phyloP scores from a whole-genome alignment of 1,140 invertebrate species.

The Saccostrea cuccullata region DNA sequence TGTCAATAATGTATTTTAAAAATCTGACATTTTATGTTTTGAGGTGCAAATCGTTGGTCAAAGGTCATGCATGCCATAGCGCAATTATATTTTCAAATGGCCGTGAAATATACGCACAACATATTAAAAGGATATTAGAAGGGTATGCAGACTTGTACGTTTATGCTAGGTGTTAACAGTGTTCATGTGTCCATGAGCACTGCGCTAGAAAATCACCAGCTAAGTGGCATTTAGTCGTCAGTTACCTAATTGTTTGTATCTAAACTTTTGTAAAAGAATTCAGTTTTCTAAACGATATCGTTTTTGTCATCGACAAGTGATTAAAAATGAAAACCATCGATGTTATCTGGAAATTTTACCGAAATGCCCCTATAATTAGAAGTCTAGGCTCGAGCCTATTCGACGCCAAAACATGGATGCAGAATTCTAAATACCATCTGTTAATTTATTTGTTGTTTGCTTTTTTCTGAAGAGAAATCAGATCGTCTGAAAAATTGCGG shows the following conservation, averaged over 20 bases:
- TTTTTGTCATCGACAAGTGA: constrained; percentile 28
- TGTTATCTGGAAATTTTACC: constrained; percentile 23
- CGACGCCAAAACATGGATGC: constrained; percentile 14
- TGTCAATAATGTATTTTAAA: no score
- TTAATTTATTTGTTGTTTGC: neutral
- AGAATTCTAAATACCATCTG: constrained; percentile 19
- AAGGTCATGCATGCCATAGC: constrained; percentile 14
- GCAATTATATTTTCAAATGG: constrained; percentile 1
- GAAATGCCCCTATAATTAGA: constrained; percentile 31
- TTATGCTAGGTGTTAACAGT: constrained; percentile 29
- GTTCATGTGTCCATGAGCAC: constrained; percentile 17
- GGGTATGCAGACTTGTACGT: neutral
- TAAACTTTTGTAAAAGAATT: constrained; percentile 28
- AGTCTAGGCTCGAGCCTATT: neutral
- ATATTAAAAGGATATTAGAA: constrained; percentile 22
- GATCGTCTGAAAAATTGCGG: no score
- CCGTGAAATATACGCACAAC: neutral
- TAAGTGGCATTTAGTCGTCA: neutral
- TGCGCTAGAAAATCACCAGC: neutral
- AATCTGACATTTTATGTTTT: no score
- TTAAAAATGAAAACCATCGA: constrained; percentile 20
- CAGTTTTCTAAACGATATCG: constrained; percentile 22
- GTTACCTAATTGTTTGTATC: constrained; percentile 36
- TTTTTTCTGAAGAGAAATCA: neutral
- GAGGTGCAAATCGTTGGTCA: neutral